These are phyloP conservation scores for Corythornis vintsioides DNA, from an alignment of 2,113 vertebrate genomes.

Conservation along the genomic window DNA sequence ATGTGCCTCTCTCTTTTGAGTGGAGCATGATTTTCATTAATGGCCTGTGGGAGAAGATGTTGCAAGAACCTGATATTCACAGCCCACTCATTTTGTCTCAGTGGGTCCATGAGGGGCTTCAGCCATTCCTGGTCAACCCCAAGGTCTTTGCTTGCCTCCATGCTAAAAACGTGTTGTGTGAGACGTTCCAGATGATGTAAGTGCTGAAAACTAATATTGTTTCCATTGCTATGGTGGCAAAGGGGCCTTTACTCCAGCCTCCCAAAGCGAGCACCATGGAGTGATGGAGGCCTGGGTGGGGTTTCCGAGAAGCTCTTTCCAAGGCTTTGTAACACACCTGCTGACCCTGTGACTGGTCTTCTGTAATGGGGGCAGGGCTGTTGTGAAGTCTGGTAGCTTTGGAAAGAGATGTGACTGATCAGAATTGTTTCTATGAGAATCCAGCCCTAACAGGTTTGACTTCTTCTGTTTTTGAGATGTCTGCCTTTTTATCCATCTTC, in stretches of 20 bases:
- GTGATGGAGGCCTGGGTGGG: neutral
- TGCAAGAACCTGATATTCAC: neutral
- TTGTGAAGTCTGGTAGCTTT: neutral
- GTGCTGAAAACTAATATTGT: neutral
- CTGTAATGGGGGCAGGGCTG: neutral
- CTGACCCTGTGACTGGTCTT: neutral
- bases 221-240: neutral
- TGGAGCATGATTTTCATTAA: slow-evolving; percentile 34
- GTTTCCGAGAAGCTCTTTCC: neutral
- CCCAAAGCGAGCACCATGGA: neutral
- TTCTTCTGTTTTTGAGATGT: neutral
- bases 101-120: neutral
- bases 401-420: neutral
- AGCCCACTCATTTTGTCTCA: neutral
- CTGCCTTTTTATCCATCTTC: neutral
- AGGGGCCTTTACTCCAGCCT: neutral
- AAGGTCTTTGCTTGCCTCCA: slow-evolving; percentile 13
- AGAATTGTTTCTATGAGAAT: neutral
- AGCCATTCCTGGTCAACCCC: neutral
- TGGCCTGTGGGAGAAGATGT: slow-evolving; percentile 42
- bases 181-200: slow-evolving; percentile 25
- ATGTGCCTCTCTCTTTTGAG: neutral
- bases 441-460: neutral
- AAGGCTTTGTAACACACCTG: neutral
- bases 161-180: neutral